Base-by-base conservation (phyloP, 2,888 invertebrate species). In the Acronicta alni region DNA sequence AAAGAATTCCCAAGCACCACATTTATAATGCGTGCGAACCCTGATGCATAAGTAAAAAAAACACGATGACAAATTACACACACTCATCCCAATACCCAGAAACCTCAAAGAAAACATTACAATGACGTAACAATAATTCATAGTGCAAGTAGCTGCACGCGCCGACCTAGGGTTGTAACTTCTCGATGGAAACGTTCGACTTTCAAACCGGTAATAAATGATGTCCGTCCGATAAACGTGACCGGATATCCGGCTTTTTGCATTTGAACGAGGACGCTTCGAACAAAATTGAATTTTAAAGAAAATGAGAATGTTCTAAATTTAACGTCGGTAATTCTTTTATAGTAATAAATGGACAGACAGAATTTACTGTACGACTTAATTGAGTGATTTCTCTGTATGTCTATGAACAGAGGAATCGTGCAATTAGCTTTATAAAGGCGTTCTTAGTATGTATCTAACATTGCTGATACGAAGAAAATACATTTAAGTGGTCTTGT, bases 161-260 rank as follows among this genome's bases (percentile, higher is more conserved):
- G 47, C 72, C 59, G 41, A 51, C n/a, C 48, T 43, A 69, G 47
- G 56, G 71, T 35, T 70, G 67, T 20, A 35, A 41, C 53, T 46
- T 38, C 43, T 38, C 49, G 20, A 63, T 54, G 46, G n/a, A 60
- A 57, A 35, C 46, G 43, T 57, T 38, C 56, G 42, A 63, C 57
- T 72, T 67, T 57, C 45, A 44, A 66, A 64, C 62, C 61, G 60
- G 65, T 74, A 63, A 74, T 60, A 74, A 75, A 72, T 61, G 65
- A 72, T 55, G 69, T 42, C 57, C 59, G 57, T 48, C 54, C 63
- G 73, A 64, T 72, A 59, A 75, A 72, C 66, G 69, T 72, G 72
- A 59, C 63, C 63, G 72, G 65, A 57, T 60, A 52, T 65, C 76
- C 62, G 72, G 42, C 54, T 65, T 68, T 73, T 47, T 63, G 62